phyloP scores from a whole-genome alignment of 53 echinoderm and acorn worm genomes.

The Patiria pectinifera region DNA sequence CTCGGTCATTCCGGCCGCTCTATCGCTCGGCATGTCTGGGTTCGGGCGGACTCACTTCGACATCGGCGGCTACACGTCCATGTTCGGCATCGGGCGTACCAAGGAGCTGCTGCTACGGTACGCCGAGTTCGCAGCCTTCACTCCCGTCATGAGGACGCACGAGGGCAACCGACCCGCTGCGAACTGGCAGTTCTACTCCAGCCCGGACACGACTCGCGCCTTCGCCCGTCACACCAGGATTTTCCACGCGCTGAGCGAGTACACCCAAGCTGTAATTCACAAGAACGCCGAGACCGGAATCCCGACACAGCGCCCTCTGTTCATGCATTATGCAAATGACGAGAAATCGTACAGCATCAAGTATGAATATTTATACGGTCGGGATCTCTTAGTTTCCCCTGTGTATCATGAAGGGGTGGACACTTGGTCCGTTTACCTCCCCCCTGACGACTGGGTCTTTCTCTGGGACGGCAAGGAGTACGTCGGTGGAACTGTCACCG shows the following conservation, averaged over 20 bases:
- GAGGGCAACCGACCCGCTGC: constrained; percentile 90
- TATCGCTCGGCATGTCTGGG: constrained; percentile 88
- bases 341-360: constrained; percentile 69
- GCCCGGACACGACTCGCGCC: constrained; percentile 70
- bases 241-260: constrained; percentile 73
- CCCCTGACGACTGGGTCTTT: constrained; percentile 90
- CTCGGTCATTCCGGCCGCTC: constrained; percentile 89
- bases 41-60: constrained; percentile 92
- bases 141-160: constrained; percentile 95
- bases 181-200: constrained; percentile 97
- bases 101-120: constrained; percentile 92
- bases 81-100: constrained; percentile 86
- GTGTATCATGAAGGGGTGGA: constrained; percentile 71
- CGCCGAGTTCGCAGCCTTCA: constrained; percentile 95
- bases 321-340: constrained; percentile 91
- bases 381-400: constrained; percentile 90
- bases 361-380: constrained; percentile 90
- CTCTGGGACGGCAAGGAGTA: constrained; percentile 83
- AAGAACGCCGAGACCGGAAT: constrained; percentile 80
- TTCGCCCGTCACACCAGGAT: constrained; percentile 85
- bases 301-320: constrained; percentile 90
- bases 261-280: constrained; percentile 70
- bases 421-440: constrained; percentile 85
- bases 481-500: constrained; percentile 68
- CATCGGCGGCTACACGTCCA: constrained; percentile 95